These are phyloP conservation scores for Uropetala carovei DNA, from an alignment of 2,888 invertebrate species.

Conservation along the genomic window DNA sequence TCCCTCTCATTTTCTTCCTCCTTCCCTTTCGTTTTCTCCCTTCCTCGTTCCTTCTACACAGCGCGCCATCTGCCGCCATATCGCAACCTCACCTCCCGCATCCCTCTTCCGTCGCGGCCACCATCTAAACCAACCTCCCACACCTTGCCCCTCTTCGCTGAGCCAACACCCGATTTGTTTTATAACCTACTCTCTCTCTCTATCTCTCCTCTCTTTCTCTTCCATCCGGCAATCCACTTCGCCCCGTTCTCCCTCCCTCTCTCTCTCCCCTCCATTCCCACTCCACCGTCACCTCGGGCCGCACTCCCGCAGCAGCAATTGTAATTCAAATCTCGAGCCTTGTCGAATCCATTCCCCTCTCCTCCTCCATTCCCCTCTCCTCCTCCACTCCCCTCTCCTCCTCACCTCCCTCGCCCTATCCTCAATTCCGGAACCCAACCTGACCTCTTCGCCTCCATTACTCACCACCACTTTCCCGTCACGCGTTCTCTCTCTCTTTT, in stretches of 20 bases:
- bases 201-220: not conserved
- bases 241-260: not conserved
- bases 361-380: not conserved
- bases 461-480: not conserved
- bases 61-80: not conserved
- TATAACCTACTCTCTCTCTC: not conserved
- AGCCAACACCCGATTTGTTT: too few species aligned
- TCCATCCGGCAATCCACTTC: too few species aligned
- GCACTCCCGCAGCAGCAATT: not conserved
- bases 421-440: not conserved
- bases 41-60: too few species aligned
- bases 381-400: not conserved
- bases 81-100: not conserved
- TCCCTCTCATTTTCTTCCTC: too few species aligned
- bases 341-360: not conserved
- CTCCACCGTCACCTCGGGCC: not conserved
- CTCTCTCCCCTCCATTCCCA: not conserved
- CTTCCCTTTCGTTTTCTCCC: too few species aligned
- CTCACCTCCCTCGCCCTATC: not conserved
- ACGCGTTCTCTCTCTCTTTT: not conserved
- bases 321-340: constrained; percentile 20
- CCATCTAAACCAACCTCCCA: not conserved
- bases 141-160: not conserved
- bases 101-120: not conserved
- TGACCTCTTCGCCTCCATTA: not conserved